A percentile compares a stretch with the other conserved stretches of the same genome.
Evolutionary conservation across 2,797 vertebrate species (phyloP).

Genomic region (Xenopus petersii): DNA sequence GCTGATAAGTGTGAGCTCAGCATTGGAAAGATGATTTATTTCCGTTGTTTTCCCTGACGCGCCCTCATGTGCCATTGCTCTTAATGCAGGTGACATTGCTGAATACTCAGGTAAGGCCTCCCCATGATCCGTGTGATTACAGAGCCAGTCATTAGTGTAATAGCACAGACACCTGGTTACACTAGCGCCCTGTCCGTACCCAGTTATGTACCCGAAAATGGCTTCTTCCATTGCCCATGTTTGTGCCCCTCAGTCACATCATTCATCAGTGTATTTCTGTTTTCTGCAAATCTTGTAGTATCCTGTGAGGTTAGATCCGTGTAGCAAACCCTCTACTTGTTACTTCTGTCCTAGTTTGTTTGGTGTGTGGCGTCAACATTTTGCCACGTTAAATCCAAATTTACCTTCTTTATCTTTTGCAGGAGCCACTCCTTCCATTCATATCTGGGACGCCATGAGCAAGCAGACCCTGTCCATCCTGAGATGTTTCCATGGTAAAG

Average conservation of each 20-base stretch:
- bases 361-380: constrained; percentile 8
- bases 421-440: constrained; percentile 90
- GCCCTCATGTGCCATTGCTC: constrained; percentile 82
- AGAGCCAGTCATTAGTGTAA: constrained; percentile 46
- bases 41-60: constrained; percentile 75
- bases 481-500: constrained; percentile 88
- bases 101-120: constrained; percentile 86
- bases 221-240: constrained; percentile 44
- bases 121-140: constrained; percentile 39
- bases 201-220: constrained; percentile 45
- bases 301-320: constrained; percentile 44
- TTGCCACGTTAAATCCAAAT: neutral
- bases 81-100: constrained; percentile 80
- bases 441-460: constrained; percentile 91
- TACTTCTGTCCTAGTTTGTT: constrained; percentile 31
- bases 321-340: constrained; percentile 31
- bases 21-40: constrained; percentile 67
- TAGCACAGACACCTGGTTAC: constrained; percentile 54
- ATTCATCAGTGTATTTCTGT: constrained; percentile 40
- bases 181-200: no score
- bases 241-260: constrained; percentile 46
- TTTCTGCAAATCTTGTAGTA: constrained; percentile 23
- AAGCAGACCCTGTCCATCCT: constrained; percentile 93
- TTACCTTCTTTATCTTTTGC: neutral
- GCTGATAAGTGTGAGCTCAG: constrained; percentile 62